phyloP scores from a whole-genome alignment of 2,888 invertebrate genomes.

The Trypoxylon attenuatum region DNA sequence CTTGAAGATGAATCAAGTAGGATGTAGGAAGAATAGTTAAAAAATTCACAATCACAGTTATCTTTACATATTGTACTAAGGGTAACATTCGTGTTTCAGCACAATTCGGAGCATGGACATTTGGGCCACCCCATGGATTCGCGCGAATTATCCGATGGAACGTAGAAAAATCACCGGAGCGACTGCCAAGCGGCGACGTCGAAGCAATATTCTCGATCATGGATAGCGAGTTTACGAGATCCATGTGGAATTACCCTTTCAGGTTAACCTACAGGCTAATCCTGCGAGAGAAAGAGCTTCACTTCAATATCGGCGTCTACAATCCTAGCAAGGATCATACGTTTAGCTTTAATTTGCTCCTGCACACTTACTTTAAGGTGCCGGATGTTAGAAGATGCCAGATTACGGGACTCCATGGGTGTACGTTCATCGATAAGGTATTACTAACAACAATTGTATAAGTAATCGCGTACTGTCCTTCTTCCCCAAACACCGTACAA shows the following conservation, averaged over 20 bases:
- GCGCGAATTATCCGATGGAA: slow-evolving; percentile 95
- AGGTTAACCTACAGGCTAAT: slow-evolving; percentile 94
- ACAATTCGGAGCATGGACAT: slow-evolving; percentile 96
- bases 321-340: slow-evolving; percentile 95
- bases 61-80: too few relatives aligned
- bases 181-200: slow-evolving; percentile 92
- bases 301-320: slow-evolving; percentile 94
- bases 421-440: slow-evolving; percentile 92
- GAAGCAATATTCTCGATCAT: slow-evolving; percentile 93
- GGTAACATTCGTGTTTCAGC: too few relatives aligned
- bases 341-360: slow-evolving; percentile 92
- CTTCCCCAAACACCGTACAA: too few relatives aligned
- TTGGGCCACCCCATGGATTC: slow-evolving; percentile 97
- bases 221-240: slow-evolving; percentile 93
- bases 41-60: too few relatives aligned
- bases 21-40: too few relatives aligned
- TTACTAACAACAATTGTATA: too few relatives aligned
- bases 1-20: too few relatives aligned
- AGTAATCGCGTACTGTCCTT: too few relatives aligned
- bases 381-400: slow-evolving; percentile 94
- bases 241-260: slow-evolving; percentile 97
- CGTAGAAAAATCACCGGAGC: slow-evolving; percentile 90
- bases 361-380: slow-evolving; percentile 97
- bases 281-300: slow-evolving; percentile 91
- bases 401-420: slow-evolving; percentile 94